Evolutionary conservation across 2,888 invertebrate genomes (phyloP).

Genomic region (Mythimna lalbum): DNA sequence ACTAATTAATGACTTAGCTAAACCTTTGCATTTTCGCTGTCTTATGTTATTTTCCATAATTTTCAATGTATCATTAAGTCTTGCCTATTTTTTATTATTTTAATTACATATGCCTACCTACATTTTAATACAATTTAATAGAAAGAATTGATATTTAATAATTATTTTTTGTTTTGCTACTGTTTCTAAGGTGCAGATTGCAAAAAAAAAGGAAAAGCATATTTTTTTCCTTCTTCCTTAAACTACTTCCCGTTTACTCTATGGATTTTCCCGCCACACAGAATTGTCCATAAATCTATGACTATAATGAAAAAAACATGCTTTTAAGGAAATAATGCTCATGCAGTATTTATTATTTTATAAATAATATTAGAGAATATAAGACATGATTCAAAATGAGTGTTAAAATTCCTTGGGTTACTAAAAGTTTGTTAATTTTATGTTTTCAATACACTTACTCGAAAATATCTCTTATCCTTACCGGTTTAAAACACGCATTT

Average conservation of each 20-base stretch:
- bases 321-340: conserved; percentile 24
- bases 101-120: not conserved
- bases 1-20: not conserved
- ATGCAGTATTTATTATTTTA: conserved; percentile 19
- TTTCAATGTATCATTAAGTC: no score
- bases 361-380: not conserved
- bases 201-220: not conserved
- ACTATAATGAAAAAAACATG: conserved; percentile 26
- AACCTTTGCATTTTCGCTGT: not conserved
- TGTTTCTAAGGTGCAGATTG: not conserved
- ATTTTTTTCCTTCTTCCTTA: not conserved
- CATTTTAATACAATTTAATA: no score
- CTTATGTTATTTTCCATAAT: no score
- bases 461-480: no score
- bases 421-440: not conserved
- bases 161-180: not conserved
- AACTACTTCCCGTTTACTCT: not conserved
- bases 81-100: no score
- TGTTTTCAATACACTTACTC: no score
- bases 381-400: not conserved
- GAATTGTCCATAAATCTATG: conserved; percentile 21
- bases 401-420: not conserved
- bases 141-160: not conserved
- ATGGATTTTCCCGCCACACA: conserved; percentile 17
- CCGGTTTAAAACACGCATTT: no score